Evolutionary conservation across 2,888 invertebrate genomes (phyloP), one percentile per base, ranked within the genome.

Genomic region (Noctua comes): DNA sequence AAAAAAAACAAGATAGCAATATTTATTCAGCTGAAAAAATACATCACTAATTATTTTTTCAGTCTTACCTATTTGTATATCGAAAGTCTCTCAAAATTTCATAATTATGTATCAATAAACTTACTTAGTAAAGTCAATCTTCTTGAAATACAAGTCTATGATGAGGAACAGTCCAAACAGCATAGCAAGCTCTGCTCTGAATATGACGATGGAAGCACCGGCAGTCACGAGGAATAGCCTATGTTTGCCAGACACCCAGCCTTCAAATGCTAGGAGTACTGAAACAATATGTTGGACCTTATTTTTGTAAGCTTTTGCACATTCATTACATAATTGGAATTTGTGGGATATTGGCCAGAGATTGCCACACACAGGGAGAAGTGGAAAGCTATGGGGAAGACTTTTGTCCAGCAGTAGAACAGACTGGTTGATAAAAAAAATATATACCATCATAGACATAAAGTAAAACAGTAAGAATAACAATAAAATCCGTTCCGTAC

Each of bases 171-270:
- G 96, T 36, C 99, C 99, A 91, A 99, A 97, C 86, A 99, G 97
- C 92, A 99, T 97, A 6, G 98, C 98, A 80, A 99, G 96, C 95
- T 99, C 99, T 48, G 98, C 97, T 92, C 99, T 97, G 94, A 99
- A 99, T 92, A 99, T 98, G 78, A 99, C 97, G 82, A 99, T 98
- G 66, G 99, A 98, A 86, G 98, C 98, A 62, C 98, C 99, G n/a
- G 99, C 98, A 86, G 98, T 97, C 93, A 98, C 97, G 70, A 99
- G 97, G 92, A 99, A 99, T 87, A 97, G 97, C 90, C 97, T 97
- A 87, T 98, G 98, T 90, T 98, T 97, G 84, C 98, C 98, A 86
- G 97, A 97, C 81, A 99, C 93, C 99, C 99, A 99, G 91, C 98
- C 98, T 87, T 98, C 98, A 90, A 98, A 97, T 43, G 99, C 99